Evolutionary conservation across 2,888 invertebrate species (phyloP), one percentile per base, ranked within the genome.

Genomic region (Tachystola acroxantha): DNA sequence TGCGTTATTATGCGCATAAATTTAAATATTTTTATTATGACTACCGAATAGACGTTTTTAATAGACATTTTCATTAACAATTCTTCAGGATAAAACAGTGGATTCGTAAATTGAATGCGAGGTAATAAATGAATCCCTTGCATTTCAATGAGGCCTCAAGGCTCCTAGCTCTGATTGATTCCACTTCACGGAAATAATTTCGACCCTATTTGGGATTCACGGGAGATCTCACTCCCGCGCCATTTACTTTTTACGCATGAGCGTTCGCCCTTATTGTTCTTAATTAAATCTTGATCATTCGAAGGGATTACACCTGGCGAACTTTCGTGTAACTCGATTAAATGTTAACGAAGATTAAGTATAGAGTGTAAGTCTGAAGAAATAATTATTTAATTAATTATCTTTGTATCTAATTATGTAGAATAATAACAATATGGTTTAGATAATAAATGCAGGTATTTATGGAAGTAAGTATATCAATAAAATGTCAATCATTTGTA

Each of bases 121-220:
- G 63, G 71, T 69, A 79, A 78, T 77, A 78, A 66, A 79, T 68
- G 71, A 61, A 71, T 64, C 65, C 61, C 74, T 71, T 77, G 76
- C 77, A 79, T 79, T 73, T 73, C 64, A 79, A 80, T 79, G 71
- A 80, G 68, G 53, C 51, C 54, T 61, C 49, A 51, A 59, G 64
- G 55, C 62, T 72, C 66, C 64, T 62, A 56, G 56, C 64, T 64
- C 62, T 72, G 74, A 78, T 74, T 74, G 78, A 75, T 72, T 75
- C 69, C 68, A 59, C 66, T 61, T 63, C 62, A 59, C 60, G 62
- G 64, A 74, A 75, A 75, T 72, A 63, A 71, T 74, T 67, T 63
- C 60, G 62, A 53, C 62, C 12, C 64, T 68, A 58, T 69, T 65
- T 67, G 64, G 57, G 57, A 71, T 73, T 74, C 73, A 68, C 59